Conservation (phyloP, 2,113 vertebrate species). For the Perccottus glenii region DNA sequence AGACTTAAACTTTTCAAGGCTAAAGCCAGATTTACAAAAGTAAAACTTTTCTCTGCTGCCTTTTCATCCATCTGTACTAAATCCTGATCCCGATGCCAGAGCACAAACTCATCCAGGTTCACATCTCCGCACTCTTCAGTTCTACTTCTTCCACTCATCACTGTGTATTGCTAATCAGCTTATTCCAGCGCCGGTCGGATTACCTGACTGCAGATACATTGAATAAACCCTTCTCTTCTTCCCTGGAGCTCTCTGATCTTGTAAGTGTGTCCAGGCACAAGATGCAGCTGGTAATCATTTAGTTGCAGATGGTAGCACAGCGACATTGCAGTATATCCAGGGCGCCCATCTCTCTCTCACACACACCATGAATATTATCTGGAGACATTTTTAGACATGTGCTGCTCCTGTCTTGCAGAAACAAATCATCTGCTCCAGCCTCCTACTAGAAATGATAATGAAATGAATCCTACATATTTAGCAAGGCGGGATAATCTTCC, state of each 20-base stretch:
- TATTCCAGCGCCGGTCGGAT: constrained; percentile 54
- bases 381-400: constrained; percentile 25
- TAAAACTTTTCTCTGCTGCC: constrained; percentile 1
- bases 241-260: constrained; percentile 34
- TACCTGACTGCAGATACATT: constrained; percentile 67
- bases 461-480: constrained; percentile 24
- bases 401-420: constrained; percentile 16
- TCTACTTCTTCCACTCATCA: constrained; percentile 42
- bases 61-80: constrained; percentile 17
- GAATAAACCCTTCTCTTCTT: constrained; percentile 42
- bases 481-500: constrained; percentile 19
- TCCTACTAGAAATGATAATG: constrained; percentile 37
- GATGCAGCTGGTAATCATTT: constrained; percentile 61
- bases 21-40: neutral
- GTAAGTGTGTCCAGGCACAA: constrained; percentile 31
- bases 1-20: constrained; percentile 8
- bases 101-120: constrained; percentile 13
- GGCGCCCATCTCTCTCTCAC: constrained; percentile 30
- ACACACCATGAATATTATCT: constrained; percentile 35
- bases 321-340: constrained; percentile 41
- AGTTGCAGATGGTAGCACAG: constrained; percentile 48
- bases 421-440: constrained; percentile 2
- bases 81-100: neutral
- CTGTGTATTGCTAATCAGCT: constrained; percentile 62
- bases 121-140: constrained; percentile 29